phyloP scores from a whole-genome alignment of 2,797 vertebrate species.

The Pampus argenteus region DNA sequence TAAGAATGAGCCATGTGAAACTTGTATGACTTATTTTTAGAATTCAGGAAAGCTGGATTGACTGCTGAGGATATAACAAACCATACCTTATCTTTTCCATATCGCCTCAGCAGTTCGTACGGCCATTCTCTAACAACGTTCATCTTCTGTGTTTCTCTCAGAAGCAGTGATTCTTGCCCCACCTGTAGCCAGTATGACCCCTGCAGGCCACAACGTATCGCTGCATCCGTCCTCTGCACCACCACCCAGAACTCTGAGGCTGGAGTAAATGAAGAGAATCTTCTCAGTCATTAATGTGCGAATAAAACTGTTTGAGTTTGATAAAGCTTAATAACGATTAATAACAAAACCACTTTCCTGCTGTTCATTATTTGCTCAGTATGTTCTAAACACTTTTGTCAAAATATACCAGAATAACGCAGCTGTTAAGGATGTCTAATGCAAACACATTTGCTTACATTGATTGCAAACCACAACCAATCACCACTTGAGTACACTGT shows the following conservation, averaged over 20 bases:
- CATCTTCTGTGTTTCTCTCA: conserved; percentile 83
- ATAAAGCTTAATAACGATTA: too few species aligned
- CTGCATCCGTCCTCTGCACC: conserved; percentile 88
- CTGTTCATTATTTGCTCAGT: too few species aligned
- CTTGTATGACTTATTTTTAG: not conserved
- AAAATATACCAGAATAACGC: too few species aligned
- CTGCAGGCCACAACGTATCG: conserved; percentile 86
- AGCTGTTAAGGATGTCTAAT: too few species aligned
- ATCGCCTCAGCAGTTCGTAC: conserved; percentile 92
- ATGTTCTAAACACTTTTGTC: too few species aligned
- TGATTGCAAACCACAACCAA: not conserved
- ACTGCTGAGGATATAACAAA: not conserved
- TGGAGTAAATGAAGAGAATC: conserved; percentile 46
- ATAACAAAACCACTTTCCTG: too few species aligned
- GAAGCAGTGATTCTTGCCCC: conserved; percentile 81
- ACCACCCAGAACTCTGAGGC: conserved; percentile 88
- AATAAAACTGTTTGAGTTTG: not conserved
- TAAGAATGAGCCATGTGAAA: not conserved
- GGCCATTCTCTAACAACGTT: conserved; percentile 87
- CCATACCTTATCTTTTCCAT: conserved; percentile 91
- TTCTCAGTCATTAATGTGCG: not conserved
- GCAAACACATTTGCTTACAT: too few species aligned
- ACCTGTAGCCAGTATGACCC: conserved; percentile 89
- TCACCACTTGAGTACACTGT: not conserved
- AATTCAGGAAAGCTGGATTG: too few species aligned